Base-by-base conservation (phyloP, 2,113 vertebrate genomes). In the Hemiprocne comata region DNA sequence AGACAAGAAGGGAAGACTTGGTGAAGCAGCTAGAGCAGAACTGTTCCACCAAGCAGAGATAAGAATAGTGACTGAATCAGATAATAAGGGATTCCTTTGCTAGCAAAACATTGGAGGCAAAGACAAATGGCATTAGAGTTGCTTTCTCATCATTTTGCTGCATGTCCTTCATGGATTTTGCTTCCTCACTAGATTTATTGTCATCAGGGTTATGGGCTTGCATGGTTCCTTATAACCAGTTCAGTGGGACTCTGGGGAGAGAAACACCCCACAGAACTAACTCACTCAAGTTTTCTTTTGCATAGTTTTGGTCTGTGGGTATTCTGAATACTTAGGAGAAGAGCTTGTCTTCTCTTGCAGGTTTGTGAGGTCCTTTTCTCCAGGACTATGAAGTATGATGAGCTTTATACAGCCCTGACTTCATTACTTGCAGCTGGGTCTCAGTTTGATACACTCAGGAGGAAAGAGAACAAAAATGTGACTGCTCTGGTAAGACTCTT, bases 311-410 rank as follows among this genome's bases (percentile, higher is more conserved):
- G 3, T 42, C 25, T 93, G 44, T 54, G 40, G 54, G 4, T 70
- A 1, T 69, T 89, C 21, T 61, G 44, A 34, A 7, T 62, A 6
- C n/a, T 53, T 50, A 2, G 51, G 29, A 42, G 16, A n/a, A 67
- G 90, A 61, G 13, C 44, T 65, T 89, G 18, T 87, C n/a, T 46
- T 36, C 54, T 82, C 64, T n/a, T 90, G 57, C 95, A 99, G 99
- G 98, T 99, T 26, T 99, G 99, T 89, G 98, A 99, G 46, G 99
- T 99, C 80, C 98, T 99, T 62, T 99, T 99, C 96, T 98, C 97
- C 48, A 98, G 98, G 94, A 94, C 98, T 19, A 93, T 98, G 7
- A 99, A 99, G 94, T 99, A 99, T 1, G 99, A 99, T 6, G 98
- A 99, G 44, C 97, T 99, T 60, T 99, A 99, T 29, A 21, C 97